Evolutionary conservation across 2,797 vertebrate species (phyloP), one percentile per base, ranked within the genome.

Genomic region (Danio jaintianensis): DNA sequence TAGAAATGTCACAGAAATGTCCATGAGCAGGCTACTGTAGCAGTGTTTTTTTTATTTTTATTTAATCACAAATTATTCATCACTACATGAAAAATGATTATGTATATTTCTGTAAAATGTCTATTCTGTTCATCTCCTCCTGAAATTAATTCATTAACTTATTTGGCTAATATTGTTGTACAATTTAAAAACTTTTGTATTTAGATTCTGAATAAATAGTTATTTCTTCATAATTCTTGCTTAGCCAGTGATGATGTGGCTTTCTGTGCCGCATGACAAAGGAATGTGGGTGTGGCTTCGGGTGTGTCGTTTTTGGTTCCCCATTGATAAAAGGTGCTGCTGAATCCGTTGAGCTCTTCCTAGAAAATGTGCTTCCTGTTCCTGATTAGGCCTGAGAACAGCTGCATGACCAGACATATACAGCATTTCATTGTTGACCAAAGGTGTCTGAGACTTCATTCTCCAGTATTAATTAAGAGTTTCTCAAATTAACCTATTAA

Each of bases 311-410:
- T 8, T 4, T 73, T 59, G 53, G 63, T 59, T 75, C n/a, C 73
- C 84, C 85, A 92, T 90, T 93, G 92, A 93, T 93, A 91, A 91
- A 91, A 89, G 86, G 85, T 86, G 86, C 68, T 77, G 64, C 83
- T 56, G 43, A 71, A 88, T 89, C 90, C 36, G 88, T 90, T 91
- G 70, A 85, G 85, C 75, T 79, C 29, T 91, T 93, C 89, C 81
- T 85, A 84, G 90, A 93, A 92, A 71, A 50, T 79, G 76, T 69
- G 71, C 80, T 75, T 62, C 56, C 72, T 63, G 58, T 74, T 59
- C 7, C 43, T 89, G 91, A 92, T 90, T 90, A 92, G 86, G 69
- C 38, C 38, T 15, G 15, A 64, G 16, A 63, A 52, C 20, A 43
- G 20, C 56, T 50, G 66, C 18, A 20, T 52, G 45, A 70, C 43